Evolutionary conservation across 2,888 invertebrate genomes (phyloP), one percentile per base, ranked within the genome.

Genomic region (Leptinotarsa rubiginosa): DNA sequence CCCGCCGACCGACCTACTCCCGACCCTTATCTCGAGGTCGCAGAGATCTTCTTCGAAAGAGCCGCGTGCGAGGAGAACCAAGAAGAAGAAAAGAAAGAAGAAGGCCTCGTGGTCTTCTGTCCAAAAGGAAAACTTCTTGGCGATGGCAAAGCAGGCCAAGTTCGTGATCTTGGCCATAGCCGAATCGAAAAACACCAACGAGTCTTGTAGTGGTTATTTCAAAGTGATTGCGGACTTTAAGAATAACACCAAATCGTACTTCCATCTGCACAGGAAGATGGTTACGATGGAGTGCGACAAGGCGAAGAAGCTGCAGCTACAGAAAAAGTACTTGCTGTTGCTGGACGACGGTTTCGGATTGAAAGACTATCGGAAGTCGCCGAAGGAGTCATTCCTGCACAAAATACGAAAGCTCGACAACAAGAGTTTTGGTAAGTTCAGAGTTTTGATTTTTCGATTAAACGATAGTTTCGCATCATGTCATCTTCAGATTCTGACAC

Each of bases 161-260:
- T 92, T 92, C 71, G 92, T 93, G 66, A 92, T 93, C 86, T 90
- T 90, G 85, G 93, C 92, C 76, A 91, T 91, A 84, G 92, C 91
- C 74, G 85, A 91, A 78, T 92, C 92, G 79, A 91, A 91, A 89
- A 91, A 91, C 80, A 66, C 65, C 68, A 76, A 72, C 65, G 72
- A 77, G 65, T 75, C 75, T 20, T 80, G 69, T 73, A 25, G 68
- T 20, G 70, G 18, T 62, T 91, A 92, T 75, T 92, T 93, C 87
- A 91, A 91, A 85, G 92, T 93, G 80, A 88, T 90, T 81, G 88
- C 90, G 78, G 90, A 91, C 79, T 91, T 90, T 86, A 93, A 93
- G 86, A 91, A 90, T 84, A 87, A 77, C 88, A 69, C 31, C 56
- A n/a, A 22, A 18, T 22, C 65, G 20, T 47, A 47, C 20, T 75